Conservation (phyloP, 2,113 vertebrate species). For the Chrysemys picta region DNA sequence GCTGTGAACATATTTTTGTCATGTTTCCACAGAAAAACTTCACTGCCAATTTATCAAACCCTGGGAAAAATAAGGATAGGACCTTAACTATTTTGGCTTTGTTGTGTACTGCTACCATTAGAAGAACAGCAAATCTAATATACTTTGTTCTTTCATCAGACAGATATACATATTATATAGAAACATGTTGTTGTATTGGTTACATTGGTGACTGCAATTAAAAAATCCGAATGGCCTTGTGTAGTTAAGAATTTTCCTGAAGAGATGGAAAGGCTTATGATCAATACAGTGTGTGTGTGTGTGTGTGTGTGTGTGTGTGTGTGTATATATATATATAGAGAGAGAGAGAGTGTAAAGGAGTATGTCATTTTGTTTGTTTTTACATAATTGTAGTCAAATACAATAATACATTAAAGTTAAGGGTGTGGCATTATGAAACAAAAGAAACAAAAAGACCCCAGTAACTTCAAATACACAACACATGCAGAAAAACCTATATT, state of each 20-base stretch:
- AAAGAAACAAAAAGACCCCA: fast-evolving
- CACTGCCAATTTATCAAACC: neutral
- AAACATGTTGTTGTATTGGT: neutral
- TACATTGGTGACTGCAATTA: neutral
- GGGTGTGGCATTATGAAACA: neutral
- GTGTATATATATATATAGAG: too few relatives aligned
- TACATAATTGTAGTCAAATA: neutral
- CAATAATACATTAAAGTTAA: neutral
- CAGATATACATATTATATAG: neutral
- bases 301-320: too few relatives aligned
- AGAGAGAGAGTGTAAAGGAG: neutral
- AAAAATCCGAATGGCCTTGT: neutral
- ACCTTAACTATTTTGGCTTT: neutral
- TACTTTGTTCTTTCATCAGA: neutral
- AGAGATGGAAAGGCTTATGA: neutral
- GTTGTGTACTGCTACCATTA: neutral
- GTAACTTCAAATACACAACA: neutral
- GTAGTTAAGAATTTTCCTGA: neutral
- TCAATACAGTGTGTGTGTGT: neutral
- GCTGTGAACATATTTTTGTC: neutral
- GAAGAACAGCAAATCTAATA: neutral
- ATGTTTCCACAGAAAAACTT: neutral
- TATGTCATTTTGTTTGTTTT: neutral
- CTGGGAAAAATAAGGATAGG: neutral
- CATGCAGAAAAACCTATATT: neutral